Conservation (phyloP, 2,113 vertebrate genomes). For the Caranx ignobilis region DNA sequence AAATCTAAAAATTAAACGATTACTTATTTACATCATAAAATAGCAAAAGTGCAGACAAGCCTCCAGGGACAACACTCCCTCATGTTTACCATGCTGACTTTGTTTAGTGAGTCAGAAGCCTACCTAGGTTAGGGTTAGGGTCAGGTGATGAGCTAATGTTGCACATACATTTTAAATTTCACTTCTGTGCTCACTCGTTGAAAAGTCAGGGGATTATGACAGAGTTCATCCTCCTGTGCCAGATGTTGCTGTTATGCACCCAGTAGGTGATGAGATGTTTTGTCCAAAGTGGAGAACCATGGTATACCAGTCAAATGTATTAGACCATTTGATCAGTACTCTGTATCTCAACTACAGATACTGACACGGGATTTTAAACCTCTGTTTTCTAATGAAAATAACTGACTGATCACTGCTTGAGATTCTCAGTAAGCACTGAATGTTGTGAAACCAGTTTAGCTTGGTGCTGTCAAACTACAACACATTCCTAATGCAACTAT, state of each 20-base stretch:
- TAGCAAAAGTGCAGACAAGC: too few relatives aligned
- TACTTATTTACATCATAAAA: too few relatives aligned
- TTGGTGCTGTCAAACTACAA: not conserved
- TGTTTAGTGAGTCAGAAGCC: not conserved
- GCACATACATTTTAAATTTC: not conserved
- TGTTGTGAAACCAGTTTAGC: constrained; percentile 76
- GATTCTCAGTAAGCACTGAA: constrained; percentile 55
- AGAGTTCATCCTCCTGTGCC: not conserved
- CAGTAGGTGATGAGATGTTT: not conserved
- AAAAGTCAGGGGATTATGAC: not conserved
- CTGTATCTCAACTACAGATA: not conserved
- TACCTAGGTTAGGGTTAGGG: not conserved
- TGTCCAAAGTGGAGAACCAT: not conserved
- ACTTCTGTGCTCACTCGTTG: not conserved
- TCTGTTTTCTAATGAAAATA: not conserved
- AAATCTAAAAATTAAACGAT: too few relatives aligned
- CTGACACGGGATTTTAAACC: too few relatives aligned
- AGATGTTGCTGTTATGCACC: not conserved
- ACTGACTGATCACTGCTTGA: not conserved
- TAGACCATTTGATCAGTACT: not conserved
- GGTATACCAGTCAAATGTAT: not conserved
- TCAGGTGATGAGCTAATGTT: not conserved
- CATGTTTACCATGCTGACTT: not conserved
- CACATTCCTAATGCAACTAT: constrained; percentile 53
- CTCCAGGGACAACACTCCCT: not conserved